Conservation (phyloP, 2,888 invertebrate species). For the Drosophila borealis region DNA sequence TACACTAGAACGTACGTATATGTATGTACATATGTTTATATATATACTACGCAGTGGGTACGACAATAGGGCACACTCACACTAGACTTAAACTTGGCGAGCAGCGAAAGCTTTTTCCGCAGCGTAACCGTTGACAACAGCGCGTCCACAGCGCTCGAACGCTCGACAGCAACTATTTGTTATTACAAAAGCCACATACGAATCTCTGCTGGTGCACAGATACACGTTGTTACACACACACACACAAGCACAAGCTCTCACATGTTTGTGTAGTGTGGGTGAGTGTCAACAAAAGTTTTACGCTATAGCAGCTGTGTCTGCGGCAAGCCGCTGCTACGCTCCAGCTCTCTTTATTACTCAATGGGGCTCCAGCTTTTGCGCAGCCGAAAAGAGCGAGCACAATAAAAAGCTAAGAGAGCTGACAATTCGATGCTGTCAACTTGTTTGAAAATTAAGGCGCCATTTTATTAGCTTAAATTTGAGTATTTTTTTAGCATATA, state of each 20-base stretch:
- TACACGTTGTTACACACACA: background rate
- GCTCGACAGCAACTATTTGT: conserved; percentile 68
- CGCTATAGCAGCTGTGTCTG: conserved; percentile 13
- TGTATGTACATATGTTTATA: conserved; percentile 20
- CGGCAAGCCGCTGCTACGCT: conserved; percentile 36
- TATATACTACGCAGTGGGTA: conserved; percentile 28
- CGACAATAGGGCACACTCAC: conserved; percentile 57
- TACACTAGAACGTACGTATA: conserved; percentile 12
- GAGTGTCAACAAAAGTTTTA: conserved; percentile 63
- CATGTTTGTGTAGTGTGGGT: conserved; percentile 34
- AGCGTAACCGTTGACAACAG: conserved; percentile 27
- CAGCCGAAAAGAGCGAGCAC: conserved; percentile 1
- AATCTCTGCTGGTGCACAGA: conserved; percentile 18
- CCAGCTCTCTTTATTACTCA: conserved; percentile 15
- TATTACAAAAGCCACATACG: conserved; percentile 53
- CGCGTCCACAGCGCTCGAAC: conserved; percentile 60
- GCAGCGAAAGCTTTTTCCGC: conserved; percentile 36
- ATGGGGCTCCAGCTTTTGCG: conserved; percentile 27
- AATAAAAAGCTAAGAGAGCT: conserved; percentile 18
- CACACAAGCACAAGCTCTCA: background rate
- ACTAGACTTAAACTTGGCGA: conserved; percentile 37
- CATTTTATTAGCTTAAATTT: conserved; percentile 55
- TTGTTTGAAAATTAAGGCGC: conserved; percentile 42
- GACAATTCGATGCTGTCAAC: conserved; percentile 39
- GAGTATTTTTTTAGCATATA: conserved; percentile 19